Base-by-base conservation (phyloP, 2,113 vertebrate species). In the Scalopus aquaticus region DNA sequence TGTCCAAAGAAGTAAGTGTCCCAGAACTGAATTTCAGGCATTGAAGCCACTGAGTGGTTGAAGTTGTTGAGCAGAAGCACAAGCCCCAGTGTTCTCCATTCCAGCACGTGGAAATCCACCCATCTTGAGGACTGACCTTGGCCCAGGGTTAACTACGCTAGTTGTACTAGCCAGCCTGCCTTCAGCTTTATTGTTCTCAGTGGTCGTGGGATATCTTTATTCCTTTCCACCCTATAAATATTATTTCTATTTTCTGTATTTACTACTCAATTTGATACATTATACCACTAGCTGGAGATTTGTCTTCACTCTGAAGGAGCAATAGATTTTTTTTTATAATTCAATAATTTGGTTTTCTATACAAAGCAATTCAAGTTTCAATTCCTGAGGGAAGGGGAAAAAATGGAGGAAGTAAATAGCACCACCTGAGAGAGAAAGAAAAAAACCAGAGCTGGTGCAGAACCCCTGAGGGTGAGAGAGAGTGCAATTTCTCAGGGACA, bases 301-400 rank as follows among this genome's bases (percentile, higher is more conserved):
- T 96, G 79, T 97, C 96, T 96, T 97, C 95, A 90, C 97, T 96
- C 76, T 67, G 65, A 94, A 91, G 62, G 95, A 93, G 65, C 80
- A 69, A 96, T 70, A 88, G 54, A 92, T 93, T 85, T 92, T 30
- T 49, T 46, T 86, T 94, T 64, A 69, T 94, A 97, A 96, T 96
- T 97, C 91, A 93, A 67, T 95, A 87, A 97, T 97, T 96, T 95
- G 56, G 37, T 91, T 95, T 97, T 69, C 80, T 91, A 64, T 93
- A 89, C 60, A 87, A 78, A 91, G 62, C 83, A 93, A 93, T 93
- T 94, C 80, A 92, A 79, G 84, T 85, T 94, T 93, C 78, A 90
- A 72, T 89, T 96, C 95, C 77, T n/a, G n/a, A 58, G 80, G 81
- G 93, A 83, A 94, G 35, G n/a, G 46, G 35, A 9, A 20, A 37